Evolutionary conservation across 23 tunicate species (phyloP).

Genomic region (Corella eumyota): DNA sequence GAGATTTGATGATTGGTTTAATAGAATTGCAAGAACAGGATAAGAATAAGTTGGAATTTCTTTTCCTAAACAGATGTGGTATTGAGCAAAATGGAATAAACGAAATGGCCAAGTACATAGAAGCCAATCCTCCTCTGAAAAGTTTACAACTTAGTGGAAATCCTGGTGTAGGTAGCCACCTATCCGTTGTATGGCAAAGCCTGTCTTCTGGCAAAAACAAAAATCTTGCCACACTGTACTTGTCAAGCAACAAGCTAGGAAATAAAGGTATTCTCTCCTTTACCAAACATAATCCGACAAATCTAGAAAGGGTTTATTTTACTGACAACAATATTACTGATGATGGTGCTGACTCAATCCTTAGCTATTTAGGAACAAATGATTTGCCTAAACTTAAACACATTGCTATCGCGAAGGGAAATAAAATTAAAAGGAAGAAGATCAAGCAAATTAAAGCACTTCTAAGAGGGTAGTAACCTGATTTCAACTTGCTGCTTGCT

Average conservation of each 20-base stretch:
- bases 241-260: constrained; percentile 14
- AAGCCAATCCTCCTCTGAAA: constrained; percentile 9
- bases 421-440: no score
- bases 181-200: constrained; percentile 38
- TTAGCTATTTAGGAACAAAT: no score
- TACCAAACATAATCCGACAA: no score
- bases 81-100: constrained; percentile 14
- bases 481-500: no score
- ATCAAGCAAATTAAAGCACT: no score
- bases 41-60: background rate
- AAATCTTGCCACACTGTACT: constrained; percentile 2
- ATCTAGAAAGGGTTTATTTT: no score
- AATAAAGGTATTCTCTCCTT: no score
- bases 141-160: constrained; percentile 12
- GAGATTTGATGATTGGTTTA: constrained; percentile 24
- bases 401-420: no score
- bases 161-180: constrained; percentile 3
- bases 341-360: no score
- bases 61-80: constrained; percentile 16
- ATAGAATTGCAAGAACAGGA: constrained; percentile 2
- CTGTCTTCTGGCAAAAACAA: constrained; percentile 21
- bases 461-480: no score
- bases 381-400: no score
- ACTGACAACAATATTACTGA: no score
- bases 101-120: constrained; percentile 18